phyloP scores from a whole-genome alignment of 2,797 vertebrate species.

The Cichlasoma orientale region DNA sequence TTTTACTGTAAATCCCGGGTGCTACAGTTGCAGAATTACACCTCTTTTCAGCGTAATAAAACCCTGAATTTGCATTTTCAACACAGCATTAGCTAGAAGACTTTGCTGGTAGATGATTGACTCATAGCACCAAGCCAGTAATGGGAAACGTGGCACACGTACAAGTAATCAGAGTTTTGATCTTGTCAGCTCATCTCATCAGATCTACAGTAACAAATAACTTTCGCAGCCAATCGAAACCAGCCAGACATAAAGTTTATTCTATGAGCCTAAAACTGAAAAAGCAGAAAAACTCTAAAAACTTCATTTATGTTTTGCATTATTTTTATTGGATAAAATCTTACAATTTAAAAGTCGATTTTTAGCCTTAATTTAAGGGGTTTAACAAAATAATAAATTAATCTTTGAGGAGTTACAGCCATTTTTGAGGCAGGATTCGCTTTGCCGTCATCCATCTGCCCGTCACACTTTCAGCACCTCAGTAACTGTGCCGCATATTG shows the following conservation, averaged over 20 bases:
- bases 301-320: background rate
- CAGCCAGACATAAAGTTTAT: background rate
- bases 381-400: background rate
- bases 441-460: too few relatives aligned
- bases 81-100: background rate
- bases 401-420: background rate
- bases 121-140: background rate
- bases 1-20: background rate
- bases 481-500: too few relatives aligned
- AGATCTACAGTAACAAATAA: background rate
- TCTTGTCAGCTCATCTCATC: background rate
- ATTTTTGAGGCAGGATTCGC: background rate
- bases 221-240: background rate
- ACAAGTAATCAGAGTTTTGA: background rate
- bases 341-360: background rate
- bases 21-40: background rate
- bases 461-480: too few relatives aligned
- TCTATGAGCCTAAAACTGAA: background rate
- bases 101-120: background rate
- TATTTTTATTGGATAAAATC: background rate
- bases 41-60: background rate
- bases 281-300: background rate
- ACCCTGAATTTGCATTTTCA: constrained; percentile 2
- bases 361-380: too few relatives aligned
- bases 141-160: background rate